These are phyloP conservation scores for Lymantria dispar DNA, from an alignment of 2,888 invertebrate genomes.

Conservation along the genomic window DNA sequence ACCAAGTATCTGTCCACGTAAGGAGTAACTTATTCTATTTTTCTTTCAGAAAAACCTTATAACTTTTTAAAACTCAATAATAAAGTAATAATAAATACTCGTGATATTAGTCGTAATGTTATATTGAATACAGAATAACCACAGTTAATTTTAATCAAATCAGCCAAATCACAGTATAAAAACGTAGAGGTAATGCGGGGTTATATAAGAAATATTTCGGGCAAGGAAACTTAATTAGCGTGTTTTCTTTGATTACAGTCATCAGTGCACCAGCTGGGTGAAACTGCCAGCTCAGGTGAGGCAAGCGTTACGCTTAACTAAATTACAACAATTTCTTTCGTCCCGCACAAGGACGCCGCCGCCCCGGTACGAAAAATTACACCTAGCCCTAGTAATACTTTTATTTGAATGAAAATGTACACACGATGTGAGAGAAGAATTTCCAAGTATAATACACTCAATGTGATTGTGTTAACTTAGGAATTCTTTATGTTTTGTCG, in stretches of 20 bases:
- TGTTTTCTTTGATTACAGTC: slow-evolving; percentile 80
- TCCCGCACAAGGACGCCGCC: slow-evolving; percentile 44
- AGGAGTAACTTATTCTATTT: too few species aligned
- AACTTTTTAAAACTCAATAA: too few species aligned
- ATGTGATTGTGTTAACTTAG: too few species aligned
- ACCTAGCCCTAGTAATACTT: slow-evolving; percentile 32
- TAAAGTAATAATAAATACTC: too few species aligned
- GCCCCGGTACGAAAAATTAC: slow-evolving; percentile 50
- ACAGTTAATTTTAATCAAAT: slow-evolving; percentile 16
- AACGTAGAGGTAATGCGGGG: slow-evolving; percentile 24
- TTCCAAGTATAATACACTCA: too few species aligned
- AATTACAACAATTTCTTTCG: slow-evolving; percentile 68
- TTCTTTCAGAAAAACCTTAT: too few species aligned
- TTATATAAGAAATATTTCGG: slow-evolving; percentile 56
- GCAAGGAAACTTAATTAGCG: slow-evolving; percentile 74
- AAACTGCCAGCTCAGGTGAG: slow-evolving; percentile 70
- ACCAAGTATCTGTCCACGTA: too few species aligned
- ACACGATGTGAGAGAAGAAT: too few species aligned
- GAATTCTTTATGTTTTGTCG: too few species aligned
- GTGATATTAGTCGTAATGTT: too few species aligned
- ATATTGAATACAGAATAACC: too few species aligned
- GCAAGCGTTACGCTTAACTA: slow-evolving; percentile 55
- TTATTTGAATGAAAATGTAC: slow-evolving; percentile 3
- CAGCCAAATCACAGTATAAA: slow-evolving; percentile 32
- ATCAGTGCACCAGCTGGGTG: slow-evolving; percentile 74